Percentiles rank a stretch among this genome's conserved stretches.
Evolutionary conservation across 2,113 vertebrate genomes (phyloP).

Genomic region (Onychostoma macrolepis): DNA sequence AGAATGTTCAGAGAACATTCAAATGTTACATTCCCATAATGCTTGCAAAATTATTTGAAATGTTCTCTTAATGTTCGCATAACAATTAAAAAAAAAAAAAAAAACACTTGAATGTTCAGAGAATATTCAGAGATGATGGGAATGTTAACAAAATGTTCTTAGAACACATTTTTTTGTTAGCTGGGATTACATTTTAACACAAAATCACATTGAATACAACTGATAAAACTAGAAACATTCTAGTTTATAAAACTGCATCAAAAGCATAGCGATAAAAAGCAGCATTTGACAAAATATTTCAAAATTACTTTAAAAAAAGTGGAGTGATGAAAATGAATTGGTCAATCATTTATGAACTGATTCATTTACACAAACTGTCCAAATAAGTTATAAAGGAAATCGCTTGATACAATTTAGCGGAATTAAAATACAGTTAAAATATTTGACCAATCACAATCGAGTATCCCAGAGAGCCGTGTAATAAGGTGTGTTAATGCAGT

Average conservation of each 20-base stretch:
- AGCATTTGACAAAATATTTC: background rate
- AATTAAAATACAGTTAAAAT: background rate
- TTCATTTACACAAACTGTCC: background rate
- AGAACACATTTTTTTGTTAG: too few species aligned
- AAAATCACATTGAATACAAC: background rate
- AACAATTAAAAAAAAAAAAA: too few species aligned
- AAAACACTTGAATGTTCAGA: too few species aligned
- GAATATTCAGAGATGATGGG: too few species aligned
- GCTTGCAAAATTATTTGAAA: too few species aligned
- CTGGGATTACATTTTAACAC: too few species aligned
- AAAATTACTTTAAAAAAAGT: background rate
- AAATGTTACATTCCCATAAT: too few species aligned
- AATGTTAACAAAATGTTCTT: too few species aligned
- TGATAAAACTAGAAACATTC: background rate
- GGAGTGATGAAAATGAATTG: background rate
- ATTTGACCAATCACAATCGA: slow-evolving; percentile 6
- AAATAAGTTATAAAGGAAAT: background rate
- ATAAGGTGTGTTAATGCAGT: slow-evolving; percentile 31
- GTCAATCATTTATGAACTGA: background rate
- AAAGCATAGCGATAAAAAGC: background rate
- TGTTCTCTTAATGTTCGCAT: too few species aligned
- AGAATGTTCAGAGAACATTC: too few species aligned
- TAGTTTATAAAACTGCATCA: background rate
- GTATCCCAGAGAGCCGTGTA: slow-evolving; percentile 3
- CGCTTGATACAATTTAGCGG: background rate